Evolutionary conservation across 2,113 vertebrate genomes (phyloP), one percentile per base, ranked within the genome.

Genomic region (Scolopax mira): DNA sequence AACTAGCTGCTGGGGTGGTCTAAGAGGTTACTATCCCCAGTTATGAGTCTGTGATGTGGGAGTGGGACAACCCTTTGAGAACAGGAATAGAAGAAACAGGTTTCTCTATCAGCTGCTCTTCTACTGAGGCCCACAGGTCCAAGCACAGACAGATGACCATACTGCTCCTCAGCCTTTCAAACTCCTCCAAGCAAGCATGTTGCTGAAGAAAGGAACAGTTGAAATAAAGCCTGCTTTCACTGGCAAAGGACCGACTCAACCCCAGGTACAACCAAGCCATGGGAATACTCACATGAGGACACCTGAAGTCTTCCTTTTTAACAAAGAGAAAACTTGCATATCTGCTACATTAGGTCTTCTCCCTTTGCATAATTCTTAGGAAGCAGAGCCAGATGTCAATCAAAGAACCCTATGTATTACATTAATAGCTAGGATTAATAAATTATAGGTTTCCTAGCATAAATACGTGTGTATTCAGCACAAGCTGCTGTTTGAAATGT

Each of bases 371-470:
- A 90, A 85, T 90, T 93, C 67, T 90, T 70, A 37, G 44, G 60
- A 94, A 94, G 55, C 55, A 84, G 52, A 89, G 87, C 69, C 33
- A 95, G 44, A 49, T 1, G 5, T 93, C 94, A 92, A 71, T 93
- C 91, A 96, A 85, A 83, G 60, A 88, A 88, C 48, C 64, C 85
- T 79, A 90, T 66, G 55, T 70, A 62, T 79, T 94, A 91, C 79
- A 71, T 93, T 96, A 96, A 96, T 88, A 80, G 64, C 72, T 91
- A 88, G 89, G 61, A 95, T 90, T 96, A 95, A 91, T 83, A 96
- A 95, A 96, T 96, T 95, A 91, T 35, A 93, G 79, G 82, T 93
- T 95, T 96, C 54, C 48, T 60, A 19, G 51, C 71, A 93, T 77
- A 94, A 93, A 94, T 85, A 94, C 25, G 14, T 0, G 0, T 51